phyloP scores from a whole-genome alignment of 2,888 invertebrate genomes.

The Parapristionchus giblindavisi region DNA sequence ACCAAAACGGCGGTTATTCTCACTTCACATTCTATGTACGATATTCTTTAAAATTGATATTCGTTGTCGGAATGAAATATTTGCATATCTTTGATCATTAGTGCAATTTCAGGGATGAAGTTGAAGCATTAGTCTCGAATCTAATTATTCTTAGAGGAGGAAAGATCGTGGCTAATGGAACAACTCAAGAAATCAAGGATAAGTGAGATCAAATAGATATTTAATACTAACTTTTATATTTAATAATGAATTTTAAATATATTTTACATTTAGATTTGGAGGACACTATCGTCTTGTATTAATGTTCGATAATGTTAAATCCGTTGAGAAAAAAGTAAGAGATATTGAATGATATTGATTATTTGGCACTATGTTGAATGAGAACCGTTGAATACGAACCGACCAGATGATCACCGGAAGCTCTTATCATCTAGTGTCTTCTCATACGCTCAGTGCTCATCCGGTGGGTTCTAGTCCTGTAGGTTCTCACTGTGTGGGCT shows the following conservation, averaged over 20 bases:
- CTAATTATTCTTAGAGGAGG: slow-evolving; percentile 66
- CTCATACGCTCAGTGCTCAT: no score
- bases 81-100: not conserved
- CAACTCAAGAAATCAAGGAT: slow-evolving; percentile 62
- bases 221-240: not conserved
- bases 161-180: slow-evolving; percentile 62
- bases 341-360: no score
- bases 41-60: not conserved
- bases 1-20: slow-evolving; percentile 70
- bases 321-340: not conserved
- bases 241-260: not conserved
- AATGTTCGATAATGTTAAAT: not conserved
- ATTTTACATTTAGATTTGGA: not conserved
- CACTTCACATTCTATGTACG: slow-evolving; percentile 72
- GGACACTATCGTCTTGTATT: not conserved
- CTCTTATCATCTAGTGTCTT: no score
- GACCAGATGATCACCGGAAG: no score
- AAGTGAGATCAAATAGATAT: not conserved
- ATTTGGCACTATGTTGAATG: no score
- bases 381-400: no score
- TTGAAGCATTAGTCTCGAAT: slow-evolving; percentile 63
- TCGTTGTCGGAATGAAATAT: not conserved
- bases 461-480: no score
- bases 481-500: no score
- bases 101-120: slow-evolving; percentile 44